Evolutionary conservation across 2,888 invertebrate genomes (phyloP).

Genomic region (Trypoxylon attenuatum): DNA sequence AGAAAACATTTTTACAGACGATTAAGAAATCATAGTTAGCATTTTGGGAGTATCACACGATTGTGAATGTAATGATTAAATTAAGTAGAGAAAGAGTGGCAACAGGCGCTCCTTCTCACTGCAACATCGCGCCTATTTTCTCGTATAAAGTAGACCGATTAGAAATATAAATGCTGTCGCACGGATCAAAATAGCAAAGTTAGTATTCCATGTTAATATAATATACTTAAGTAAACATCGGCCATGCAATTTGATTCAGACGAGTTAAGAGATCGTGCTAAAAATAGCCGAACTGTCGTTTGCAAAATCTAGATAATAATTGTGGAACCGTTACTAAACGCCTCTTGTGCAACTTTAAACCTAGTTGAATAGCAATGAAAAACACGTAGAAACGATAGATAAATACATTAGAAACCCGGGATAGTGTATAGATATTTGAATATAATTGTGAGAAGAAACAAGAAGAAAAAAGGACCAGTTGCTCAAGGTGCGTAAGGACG

Average conservation of each 20-base stretch:
- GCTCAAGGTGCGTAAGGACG: slow-evolving; percentile 44
- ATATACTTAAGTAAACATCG: slow-evolving; percentile 3
- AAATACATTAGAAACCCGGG: no score
- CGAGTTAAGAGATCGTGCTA: no score
- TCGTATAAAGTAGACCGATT: no score
- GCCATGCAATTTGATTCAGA: background rate
- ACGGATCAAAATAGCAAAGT: background rate
- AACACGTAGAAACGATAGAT: background rate
- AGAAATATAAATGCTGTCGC: background rate
- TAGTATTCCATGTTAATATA: background rate
- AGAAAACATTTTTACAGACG: background rate
- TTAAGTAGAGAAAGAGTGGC: slow-evolving; percentile 42
- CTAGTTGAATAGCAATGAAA: background rate
- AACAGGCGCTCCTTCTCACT: slow-evolving; percentile 54
- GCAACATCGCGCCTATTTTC: slow-evolving; percentile 35
- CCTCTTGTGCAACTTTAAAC: slow-evolving; percentile 37
- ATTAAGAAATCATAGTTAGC: background rate
- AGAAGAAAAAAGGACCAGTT: slow-evolving; percentile 15
- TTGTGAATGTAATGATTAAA: slow-evolving; percentile 11
- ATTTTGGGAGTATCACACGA: slow-evolving; percentile 26
- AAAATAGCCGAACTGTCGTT: no score
- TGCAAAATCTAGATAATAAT: background rate
- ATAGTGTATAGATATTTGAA: background rate
- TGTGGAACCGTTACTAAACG: slow-evolving; percentile 28
- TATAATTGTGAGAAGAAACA: background rate